A percentile compares a stretch with the other conserved stretches of the same genome.
These are phyloP conservation scores for Folsomia manolachei DNA, from an alignment of 2,888 invertebrate genomes.

Conservation along the genomic window DNA sequence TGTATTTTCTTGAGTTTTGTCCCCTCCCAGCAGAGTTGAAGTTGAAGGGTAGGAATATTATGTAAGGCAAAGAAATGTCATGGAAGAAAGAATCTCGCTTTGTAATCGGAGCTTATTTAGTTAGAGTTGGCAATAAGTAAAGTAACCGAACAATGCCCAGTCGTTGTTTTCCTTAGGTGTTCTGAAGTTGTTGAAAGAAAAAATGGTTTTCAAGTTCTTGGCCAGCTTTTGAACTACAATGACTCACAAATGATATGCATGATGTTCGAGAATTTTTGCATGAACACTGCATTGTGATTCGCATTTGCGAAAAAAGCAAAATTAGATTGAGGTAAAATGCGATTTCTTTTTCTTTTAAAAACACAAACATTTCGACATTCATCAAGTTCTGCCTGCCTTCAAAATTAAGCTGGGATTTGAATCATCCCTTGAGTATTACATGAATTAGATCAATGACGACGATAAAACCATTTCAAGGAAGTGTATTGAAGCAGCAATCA, in stretches of 20 bases:
- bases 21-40: neutral
- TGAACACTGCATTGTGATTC: too few species aligned
- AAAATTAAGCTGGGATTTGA: too few species aligned
- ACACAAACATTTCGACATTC: too few species aligned
- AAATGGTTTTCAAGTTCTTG: slow-evolving; percentile 1
- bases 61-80: neutral
- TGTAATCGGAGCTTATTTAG: neutral
- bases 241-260: neutral
- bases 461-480: neutral
- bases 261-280: too few species aligned
- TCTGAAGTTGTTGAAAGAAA: neutral
- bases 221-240: neutral
- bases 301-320: too few species aligned
- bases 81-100: neutral
- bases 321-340: too few species aligned
- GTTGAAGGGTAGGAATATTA: neutral
- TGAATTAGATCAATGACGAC: neutral
- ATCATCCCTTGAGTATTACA: too few species aligned
- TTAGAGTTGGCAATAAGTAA: too few species aligned
- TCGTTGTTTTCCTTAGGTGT: neutral
- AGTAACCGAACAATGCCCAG: neutral
- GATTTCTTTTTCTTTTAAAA: too few species aligned
- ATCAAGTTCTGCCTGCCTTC: too few species aligned
- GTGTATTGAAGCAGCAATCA: too few species aligned
- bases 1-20: neutral